phyloP scores from a whole-genome alignment of 2,888 invertebrate species.

The Pristionchus mayeri region DNA sequence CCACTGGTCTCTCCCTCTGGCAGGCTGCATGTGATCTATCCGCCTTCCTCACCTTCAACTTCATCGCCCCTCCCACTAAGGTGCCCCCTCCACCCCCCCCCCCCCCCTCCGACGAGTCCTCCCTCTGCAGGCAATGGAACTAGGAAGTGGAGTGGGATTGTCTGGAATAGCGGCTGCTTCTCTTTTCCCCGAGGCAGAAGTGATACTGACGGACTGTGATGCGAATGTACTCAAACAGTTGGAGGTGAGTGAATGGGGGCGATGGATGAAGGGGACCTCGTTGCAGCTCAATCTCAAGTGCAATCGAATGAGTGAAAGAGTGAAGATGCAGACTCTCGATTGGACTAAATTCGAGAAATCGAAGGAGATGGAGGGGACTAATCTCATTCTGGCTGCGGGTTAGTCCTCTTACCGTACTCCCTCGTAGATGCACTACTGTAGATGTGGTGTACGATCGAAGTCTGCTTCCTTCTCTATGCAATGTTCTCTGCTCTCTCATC shows the following conservation, averaged over 20 bases:
- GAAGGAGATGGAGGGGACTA: neutral
- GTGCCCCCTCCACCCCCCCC: neutral
- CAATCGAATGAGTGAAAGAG: slow-evolving; percentile 9
- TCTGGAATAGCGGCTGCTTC: slow-evolving; percentile 33
- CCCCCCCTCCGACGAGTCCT: no score
- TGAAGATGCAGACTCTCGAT: neutral
- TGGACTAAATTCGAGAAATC: slow-evolving; percentile 9
- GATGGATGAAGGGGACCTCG: neutral
- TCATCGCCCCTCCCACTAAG: slow-evolving; percentile 32
- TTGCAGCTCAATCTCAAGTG: neutral
- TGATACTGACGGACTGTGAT: slow-evolving; percentile 32
- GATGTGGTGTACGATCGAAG: slow-evolving; percentile 64
- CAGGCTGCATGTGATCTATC: slow-evolving; percentile 51
- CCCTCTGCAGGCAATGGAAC: slow-evolving; percentile 4
- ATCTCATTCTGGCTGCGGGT: slow-evolving; percentile 46
- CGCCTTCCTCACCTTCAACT: neutral
- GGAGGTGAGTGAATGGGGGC: neutral
- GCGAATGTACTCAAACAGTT: slow-evolving; percentile 36
- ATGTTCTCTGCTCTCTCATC: slow-evolving; percentile 54
- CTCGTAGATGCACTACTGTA: no score
- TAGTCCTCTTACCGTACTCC: neutral
- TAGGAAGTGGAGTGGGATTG: slow-evolving; percentile 42
- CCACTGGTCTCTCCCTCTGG: slow-evolving; percentile 71
- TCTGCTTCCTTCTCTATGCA: slow-evolving; percentile 57
- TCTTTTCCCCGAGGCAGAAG: slow-evolving; percentile 15